These are phyloP conservation scores for Aphaenogaster rudis DNA, from an alignment of 1,140 invertebrate species.

Conservation along the genomic window DNA sequence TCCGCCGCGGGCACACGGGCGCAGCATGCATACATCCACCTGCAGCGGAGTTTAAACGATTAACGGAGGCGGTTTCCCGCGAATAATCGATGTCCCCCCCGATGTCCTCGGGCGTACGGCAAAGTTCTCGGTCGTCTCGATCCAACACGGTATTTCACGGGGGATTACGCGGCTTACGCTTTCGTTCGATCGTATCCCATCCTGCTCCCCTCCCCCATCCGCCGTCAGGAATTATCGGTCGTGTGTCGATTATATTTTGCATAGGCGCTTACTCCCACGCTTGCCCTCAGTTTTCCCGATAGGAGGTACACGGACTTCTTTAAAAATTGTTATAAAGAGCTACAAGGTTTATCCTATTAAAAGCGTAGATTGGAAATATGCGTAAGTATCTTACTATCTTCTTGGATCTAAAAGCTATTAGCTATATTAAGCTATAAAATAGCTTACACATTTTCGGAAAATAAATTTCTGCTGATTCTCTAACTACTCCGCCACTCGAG, in stretches of 20 bases:
- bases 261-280: slow-evolving; percentile 62
- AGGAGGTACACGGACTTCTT: background rate
- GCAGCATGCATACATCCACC: slow-evolving; percentile 61
- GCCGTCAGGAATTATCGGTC: slow-evolving; percentile 71
- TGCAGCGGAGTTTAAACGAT: slow-evolving; percentile 80
- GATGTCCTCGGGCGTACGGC: slow-evolving; percentile 76
- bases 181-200: slow-evolving; percentile 79
- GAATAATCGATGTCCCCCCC: slow-evolving; percentile 84
- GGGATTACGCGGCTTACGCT: slow-evolving; percentile 82
- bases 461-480: background rate
- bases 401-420: background rate
- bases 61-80: slow-evolving; percentile 81
- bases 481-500: background rate
- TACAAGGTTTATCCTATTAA: background rate
- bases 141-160: slow-evolving; percentile 82
- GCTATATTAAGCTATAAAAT: background rate
- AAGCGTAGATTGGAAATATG: background rate
- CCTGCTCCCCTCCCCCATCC: slow-evolving; percentile 8
- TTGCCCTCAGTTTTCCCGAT: background rate
- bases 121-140: slow-evolving; percentile 81
- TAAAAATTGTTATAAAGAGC: background rate
- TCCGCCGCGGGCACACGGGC: slow-evolving; percentile 51
- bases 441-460: background rate
- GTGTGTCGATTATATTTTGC: slow-evolving; percentile 71
- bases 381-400: background rate